Conservation (phyloP, 1,140 invertebrate species). For the Nomia melanderi region DNA sequence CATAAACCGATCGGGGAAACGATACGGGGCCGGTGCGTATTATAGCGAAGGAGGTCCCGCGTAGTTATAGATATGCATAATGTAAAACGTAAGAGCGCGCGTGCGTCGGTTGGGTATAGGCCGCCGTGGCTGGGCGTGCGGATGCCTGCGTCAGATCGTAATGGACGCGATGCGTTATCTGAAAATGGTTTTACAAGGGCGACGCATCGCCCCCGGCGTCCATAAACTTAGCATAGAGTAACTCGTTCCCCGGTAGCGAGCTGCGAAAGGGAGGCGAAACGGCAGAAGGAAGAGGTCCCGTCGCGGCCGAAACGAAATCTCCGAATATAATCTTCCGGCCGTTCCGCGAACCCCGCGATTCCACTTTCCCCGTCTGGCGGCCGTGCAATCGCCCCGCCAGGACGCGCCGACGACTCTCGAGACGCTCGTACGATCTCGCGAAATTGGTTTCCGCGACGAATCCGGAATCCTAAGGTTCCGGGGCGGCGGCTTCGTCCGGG, state of each 20-base stretch:
- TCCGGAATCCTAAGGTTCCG: constrained; percentile 14
- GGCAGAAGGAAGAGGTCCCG: constrained; percentile 39
- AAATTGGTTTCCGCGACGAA: constrained; percentile 58
- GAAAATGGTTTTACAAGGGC: constrained; percentile 80
- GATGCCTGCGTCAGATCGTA: constrained; percentile 55
- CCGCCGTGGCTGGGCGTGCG: not conserved
- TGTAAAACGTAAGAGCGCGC: constrained; percentile 48
- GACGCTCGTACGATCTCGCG: constrained; percentile 59
- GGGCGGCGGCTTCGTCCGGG: not conserved
- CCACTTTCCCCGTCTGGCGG: constrained; percentile 42
- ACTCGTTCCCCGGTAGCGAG: constrained; percentile 44
- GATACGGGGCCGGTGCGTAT: constrained; percentile 70
- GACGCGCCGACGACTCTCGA: constrained; percentile 71
- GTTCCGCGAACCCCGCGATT: constrained; percentile 25
- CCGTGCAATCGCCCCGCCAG: constrained; percentile 74
- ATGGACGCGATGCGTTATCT: constrained; percentile 77
- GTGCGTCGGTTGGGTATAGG: not conserved
- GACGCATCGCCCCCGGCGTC: constrained; percentile 77
- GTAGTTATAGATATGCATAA: constrained; percentile 59
- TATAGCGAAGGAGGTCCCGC: constrained; percentile 47
- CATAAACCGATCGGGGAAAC: constrained; percentile 79
- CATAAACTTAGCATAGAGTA: constrained; percentile 76
- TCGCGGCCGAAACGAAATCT: constrained; percentile 68
- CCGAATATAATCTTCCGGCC: constrained; percentile 66
- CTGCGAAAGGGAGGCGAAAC: constrained; percentile 49